Evolutionary conservation across 1,140 invertebrate genomes (phyloP), one percentile per base, ranked within the genome.

Genomic region (Oncopodura yosiiana): DNA sequence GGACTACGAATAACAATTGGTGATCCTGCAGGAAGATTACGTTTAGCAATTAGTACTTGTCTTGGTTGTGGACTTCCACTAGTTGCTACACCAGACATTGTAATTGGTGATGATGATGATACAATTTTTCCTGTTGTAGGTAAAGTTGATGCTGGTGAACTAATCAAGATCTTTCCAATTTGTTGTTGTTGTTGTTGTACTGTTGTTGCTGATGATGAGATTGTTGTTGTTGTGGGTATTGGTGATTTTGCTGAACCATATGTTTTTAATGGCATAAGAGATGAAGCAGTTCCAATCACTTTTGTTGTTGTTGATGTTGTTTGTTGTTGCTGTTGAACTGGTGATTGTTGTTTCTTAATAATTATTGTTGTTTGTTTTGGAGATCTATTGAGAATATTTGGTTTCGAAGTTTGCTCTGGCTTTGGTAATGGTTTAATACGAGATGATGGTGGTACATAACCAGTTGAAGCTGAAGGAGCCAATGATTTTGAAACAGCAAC

Each of bases 31-130:
- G 38, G 16, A 5, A 57, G 11, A 43, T 58, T 62, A 48, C 55
- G 26, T 27, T 49, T 46, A 3, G 52, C 52, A 26, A 58, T 51
- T 39, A 61, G 30, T 19, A 61, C 49, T 9, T 61, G 58, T 49
- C 54, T 34, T 16, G 52, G 53, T 34, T 48, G 43, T 3, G 16
- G 16, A 41, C 11, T 11, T n/a, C 16, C 30, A 52, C 30, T 12
- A 43, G 21, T 23, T 43, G 19, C 18, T 12, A 8, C 18, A 12
- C 5, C 38, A 41, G 18, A 8, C 9, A 16, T 9, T 41, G 38
- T 9, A 41, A 41, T 41, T 9, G 38, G 38, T 16, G 12, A 12
- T 6, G 38, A 41, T 8, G 38, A 16, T 11, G 39, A 3, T 8
- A 41, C 3, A 8, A 38, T 53, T 14, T n/a, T 19, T 29, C 30